Conservation (phyloP, 2,797 vertebrate genomes). For the Microctenopoma stevenorrisi region DNA sequence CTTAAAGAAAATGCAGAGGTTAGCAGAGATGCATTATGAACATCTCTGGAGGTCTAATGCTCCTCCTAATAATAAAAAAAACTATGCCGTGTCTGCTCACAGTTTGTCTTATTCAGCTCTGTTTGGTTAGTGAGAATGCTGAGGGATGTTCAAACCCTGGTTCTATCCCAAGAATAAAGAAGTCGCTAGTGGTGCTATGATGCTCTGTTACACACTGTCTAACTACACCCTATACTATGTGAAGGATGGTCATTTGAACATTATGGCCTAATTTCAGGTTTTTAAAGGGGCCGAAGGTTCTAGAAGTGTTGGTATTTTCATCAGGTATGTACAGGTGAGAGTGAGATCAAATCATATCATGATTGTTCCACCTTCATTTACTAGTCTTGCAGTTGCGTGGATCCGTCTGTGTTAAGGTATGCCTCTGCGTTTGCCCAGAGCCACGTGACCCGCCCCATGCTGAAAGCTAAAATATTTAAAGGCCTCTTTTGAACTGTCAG, state of each 20-base stretch:
- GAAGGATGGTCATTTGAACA: no score
- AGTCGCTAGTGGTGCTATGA: slow-evolving; percentile 2
- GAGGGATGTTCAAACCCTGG: slow-evolving; percentile 22
- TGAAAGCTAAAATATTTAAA: slow-evolving; percentile 74
- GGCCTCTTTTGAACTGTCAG: slow-evolving; percentile 80
- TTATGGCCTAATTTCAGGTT: no score
- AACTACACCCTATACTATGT: no score
- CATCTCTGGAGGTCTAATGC: slow-evolving; percentile 67
- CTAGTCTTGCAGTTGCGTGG: no score
- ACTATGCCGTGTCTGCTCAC: slow-evolving; percentile 35
- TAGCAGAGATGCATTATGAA: slow-evolving; percentile 62
- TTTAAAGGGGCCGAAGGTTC: no score
- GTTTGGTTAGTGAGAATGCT: slow-evolving; percentile 35
- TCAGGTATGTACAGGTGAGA: no score
- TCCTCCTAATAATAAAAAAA: slow-evolving; percentile 53
- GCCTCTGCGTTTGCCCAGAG: slow-evolving; percentile 28
- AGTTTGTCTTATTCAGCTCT: slow-evolving; percentile 62
- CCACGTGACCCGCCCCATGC: slow-evolving; percentile 18
- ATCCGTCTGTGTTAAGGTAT: no score
- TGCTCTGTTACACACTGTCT: no score
- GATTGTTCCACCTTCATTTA: no score
- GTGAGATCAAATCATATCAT: no score
- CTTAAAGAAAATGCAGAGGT: slow-evolving; percentile 73
- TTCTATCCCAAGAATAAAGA: slow-evolving; percentile 9
- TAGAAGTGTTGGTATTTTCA: no score